These are phyloP conservation scores for Porites cylindrica DNA, from an alignment of 92 coral and sea anemone species.

Conservation along the genomic window DNA sequence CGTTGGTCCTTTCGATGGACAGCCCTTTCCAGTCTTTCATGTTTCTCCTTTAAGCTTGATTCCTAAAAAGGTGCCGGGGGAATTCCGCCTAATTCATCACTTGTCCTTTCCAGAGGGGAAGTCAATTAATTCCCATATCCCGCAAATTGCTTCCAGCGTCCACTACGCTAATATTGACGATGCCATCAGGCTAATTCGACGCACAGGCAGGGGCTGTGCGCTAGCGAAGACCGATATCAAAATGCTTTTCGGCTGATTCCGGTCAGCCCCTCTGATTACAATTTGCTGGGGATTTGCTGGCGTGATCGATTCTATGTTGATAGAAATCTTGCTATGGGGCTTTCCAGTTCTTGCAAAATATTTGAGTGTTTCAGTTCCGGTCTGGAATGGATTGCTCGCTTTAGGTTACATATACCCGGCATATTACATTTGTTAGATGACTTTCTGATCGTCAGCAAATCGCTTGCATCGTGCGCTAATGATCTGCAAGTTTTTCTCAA, in stretches of 20 bases:
- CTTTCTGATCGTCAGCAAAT: slow-evolving; percentile 37
- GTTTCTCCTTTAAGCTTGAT: slow-evolving; percentile 18
- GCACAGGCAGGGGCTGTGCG: slow-evolving; percentile 26
- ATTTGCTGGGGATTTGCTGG: slow-evolving; percentile 47
- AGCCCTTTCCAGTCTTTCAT: slow-evolving; percentile 1
- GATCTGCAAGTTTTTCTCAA: not conserved
- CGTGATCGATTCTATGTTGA: slow-evolving; percentile 32
- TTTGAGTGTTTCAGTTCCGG: slow-evolving; percentile 59
- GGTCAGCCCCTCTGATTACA: slow-evolving; percentile 47
- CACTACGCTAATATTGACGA: slow-evolving; percentile 36
- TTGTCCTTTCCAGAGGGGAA: not conserved
- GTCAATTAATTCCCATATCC: not conserved
- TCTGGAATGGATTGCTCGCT: slow-evolving; percentile 57
- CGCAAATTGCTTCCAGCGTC: not conserved
- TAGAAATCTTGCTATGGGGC: slow-evolving; percentile 37
- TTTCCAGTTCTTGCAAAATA: slow-evolving; percentile 62
- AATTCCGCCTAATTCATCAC: not conserved
- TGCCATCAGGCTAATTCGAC: slow-evolving; percentile 21
- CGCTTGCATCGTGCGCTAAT: slow-evolving; percentile 12
- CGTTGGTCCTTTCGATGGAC: not conserved
- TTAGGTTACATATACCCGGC: slow-evolving; percentile 16
- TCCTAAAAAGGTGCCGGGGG: not conserved
- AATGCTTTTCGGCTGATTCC: slow-evolving; percentile 54
- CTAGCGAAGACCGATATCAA: slow-evolving; percentile 58
- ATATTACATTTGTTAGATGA: slow-evolving; percentile 60